Evolutionary conservation across 2,113 vertebrate species (phyloP).

Genomic region (Misgurnus mizolepis): DNA sequence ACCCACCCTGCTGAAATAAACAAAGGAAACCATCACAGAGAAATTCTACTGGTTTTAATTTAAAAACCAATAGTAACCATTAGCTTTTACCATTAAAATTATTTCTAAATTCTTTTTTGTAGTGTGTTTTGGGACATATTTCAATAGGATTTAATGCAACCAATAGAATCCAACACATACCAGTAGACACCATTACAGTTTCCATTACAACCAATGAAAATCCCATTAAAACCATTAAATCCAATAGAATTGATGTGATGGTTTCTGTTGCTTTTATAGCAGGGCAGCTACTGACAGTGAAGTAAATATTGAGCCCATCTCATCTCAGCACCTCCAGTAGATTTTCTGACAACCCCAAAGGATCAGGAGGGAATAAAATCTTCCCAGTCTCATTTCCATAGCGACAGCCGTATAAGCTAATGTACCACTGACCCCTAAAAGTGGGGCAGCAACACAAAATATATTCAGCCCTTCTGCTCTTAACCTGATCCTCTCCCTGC

Average conservation of each 20-base stretch:
- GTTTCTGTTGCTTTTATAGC: slow-evolving; percentile 6
- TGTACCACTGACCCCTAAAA: slow-evolving; percentile 35
- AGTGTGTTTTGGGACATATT: too few relatives aligned
- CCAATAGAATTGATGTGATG: not conserved
- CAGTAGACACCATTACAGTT: too few relatives aligned
- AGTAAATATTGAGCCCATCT: slow-evolving; percentile 7
- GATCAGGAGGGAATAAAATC: slow-evolving; percentile 31
- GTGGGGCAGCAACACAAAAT: not conserved
- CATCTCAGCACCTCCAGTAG: slow-evolving; percentile 10
- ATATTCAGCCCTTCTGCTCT: slow-evolving; percentile 3
- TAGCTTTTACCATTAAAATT: too few relatives aligned
- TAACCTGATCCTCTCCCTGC: not conserved
- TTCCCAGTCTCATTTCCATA: slow-evolving; percentile 49
- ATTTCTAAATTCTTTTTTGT: too few relatives aligned
- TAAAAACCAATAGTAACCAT: too few relatives aligned
- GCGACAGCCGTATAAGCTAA: slow-evolving; percentile 41
- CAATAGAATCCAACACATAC: too few relatives aligned
- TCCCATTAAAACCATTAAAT: too few relatives aligned
- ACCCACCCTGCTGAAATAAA: too few relatives aligned
- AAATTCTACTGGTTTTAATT: too few relatives aligned
- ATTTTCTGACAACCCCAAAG: slow-evolving; percentile 10
- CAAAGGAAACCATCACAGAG: too few relatives aligned
- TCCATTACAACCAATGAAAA: too few relatives aligned
- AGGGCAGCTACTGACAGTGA: not conserved
- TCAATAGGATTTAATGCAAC: too few relatives aligned